These are phyloP conservation scores for Oncorhynchus tshawytscha DNA, from an alignment of 2,113 vertebrate species.

Conservation along the genomic window DNA sequence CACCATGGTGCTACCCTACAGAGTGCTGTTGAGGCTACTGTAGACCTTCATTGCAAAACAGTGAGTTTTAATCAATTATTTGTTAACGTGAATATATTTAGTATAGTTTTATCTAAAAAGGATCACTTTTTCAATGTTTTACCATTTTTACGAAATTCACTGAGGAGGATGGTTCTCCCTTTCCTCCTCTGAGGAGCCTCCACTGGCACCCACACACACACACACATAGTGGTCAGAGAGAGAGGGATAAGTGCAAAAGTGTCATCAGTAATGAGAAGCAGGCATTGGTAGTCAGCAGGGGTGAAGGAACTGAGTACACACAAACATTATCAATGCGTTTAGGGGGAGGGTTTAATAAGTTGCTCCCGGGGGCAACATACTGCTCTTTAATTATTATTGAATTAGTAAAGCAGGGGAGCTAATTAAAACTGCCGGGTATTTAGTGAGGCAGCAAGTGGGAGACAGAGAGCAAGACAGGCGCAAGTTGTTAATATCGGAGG, in stretches of 20 bases:
- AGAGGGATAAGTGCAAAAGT: background rate
- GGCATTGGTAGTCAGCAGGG: slow-evolving; percentile 9
- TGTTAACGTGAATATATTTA: no score
- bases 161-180: no score
- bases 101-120: no score
- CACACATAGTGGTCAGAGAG: background rate
- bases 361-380: slow-evolving; percentile 57
- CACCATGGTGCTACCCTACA: no score
- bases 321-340: slow-evolving; percentile 55
- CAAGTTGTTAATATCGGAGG: no score
- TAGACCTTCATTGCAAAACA: no score
- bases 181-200: no score
- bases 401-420: slow-evolving; percentile 60
- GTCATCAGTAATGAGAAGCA: no score
- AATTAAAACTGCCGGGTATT: slow-evolving; percentile 64
- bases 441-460: slow-evolving; percentile 42
- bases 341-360: slow-evolving; percentile 61
- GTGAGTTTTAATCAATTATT: no score
- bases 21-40: no score
- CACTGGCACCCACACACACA: background rate
- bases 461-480: background rate
- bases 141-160: no score
- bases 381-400: slow-evolving; percentile 70
- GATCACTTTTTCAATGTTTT: no score
- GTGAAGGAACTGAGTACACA: slow-evolving; percentile 16